Base-by-base conservation (phyloP, 1,140 invertebrate genomes). In the Leptonema lineaticorne region DNA sequence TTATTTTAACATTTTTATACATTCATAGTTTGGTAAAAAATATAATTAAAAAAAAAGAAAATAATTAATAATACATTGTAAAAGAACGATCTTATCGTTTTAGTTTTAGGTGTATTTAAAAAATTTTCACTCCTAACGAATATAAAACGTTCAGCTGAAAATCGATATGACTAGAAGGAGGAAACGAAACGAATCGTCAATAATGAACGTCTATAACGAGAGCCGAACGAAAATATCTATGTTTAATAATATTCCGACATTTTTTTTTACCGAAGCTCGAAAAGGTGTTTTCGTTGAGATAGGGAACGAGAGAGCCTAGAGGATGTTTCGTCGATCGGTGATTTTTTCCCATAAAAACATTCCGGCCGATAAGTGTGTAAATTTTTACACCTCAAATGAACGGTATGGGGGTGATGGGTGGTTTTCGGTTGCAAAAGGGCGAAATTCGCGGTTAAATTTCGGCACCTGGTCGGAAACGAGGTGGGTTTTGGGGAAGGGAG, bases 161-260 rank as follows among this genome's bases (percentile, higher is more conserved):
- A 45, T 45, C 59, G 59, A 62, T 62, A 59, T n/a, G 59, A 58
- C 24, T 9, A 62, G 62, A 64, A 64, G 24, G 62, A 64, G 62
- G 62, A 64, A 64, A 64, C 62, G 62, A 64, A 64, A 64, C 45
- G 50, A 46, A 64, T 64, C 62, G 62, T 64, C 62, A 64, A 64
- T 64, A 64, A 64, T 64, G 62, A 62, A 62, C 58, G 37, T 11
- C 37, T 7, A 22, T 28, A 58, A 62, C 58, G 24, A 11, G 58
- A 26, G n/a, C n/a, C 33, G 33, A 48, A 33, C 33, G 22, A 45
- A 45, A 27, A 62, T 46, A 27, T 64, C 2, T 28, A 46, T 64
- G 45, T 62, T 37, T 62, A 14, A 7, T 18, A 29, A 53, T 53
- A 18, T 53, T 18, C 9, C 11, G 16, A 53, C 48, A 53, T 53